Base-by-base conservation (phyloP, 1,140 invertebrate genomes). In the Calliopsis andreniformis region DNA sequence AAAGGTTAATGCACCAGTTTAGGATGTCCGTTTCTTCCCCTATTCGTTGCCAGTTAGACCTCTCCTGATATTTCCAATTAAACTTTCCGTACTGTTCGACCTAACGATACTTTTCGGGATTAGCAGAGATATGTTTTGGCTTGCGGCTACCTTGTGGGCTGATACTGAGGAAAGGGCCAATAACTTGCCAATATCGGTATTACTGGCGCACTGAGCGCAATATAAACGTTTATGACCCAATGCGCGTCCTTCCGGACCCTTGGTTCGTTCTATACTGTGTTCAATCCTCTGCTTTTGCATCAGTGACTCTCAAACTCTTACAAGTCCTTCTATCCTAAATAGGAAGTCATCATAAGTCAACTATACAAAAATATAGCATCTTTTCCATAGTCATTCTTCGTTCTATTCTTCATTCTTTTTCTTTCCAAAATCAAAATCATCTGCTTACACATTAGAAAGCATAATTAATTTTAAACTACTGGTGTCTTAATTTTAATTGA, bases 121-220 rank as follows among this genome's bases (percentile, higher is more conserved):
- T 88, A 88, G 62, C 78, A 10, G 49, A 77, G 67, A 71, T 78
- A 78, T 77, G 64, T 35, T 53, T 63, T 53, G 43, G 66, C 55
- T 77, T 56, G 76, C 45, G 72, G 63, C 43, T 58, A 75, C 43
- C 72, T 73, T 77, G 76, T 61, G 77, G 75, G 77, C 35, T 81
- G 64, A 56, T 53, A 39, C 10, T 42, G 69, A 75, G 78, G 55
- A 76, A 83, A 78, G 86, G 79, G 80, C 89, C 90, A 91, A 91
- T 92, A 92, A 92, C 89, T 92, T 88, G 88, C 90, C 91, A 92
- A 91, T 92, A 92, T 91, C 90, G 89, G 80, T 83, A 91, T 91
- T 87, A 89, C 86, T 82, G 80, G 85, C 84, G 84, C 79, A 91
- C 88, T 87, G 86, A 89, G 83, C 86, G 89, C 90, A 91, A 92